Evolutionary conservation across 2,888 invertebrate species (phyloP), one percentile per base, ranked within the genome.

Genomic region (Notodonta dromedarius): DNA sequence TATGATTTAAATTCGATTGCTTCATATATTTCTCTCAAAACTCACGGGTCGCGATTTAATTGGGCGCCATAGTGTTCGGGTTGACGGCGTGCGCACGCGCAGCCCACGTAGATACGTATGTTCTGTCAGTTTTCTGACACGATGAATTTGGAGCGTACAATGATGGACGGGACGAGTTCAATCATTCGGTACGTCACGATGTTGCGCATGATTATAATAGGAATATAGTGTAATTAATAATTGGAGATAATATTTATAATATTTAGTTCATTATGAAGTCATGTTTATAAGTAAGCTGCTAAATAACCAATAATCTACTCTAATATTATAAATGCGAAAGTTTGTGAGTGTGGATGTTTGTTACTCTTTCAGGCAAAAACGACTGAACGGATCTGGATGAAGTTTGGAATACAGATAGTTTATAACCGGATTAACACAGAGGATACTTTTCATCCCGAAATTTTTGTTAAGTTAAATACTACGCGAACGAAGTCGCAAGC

Each of bases 81-180:
- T 16, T 51, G 51, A 51, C 51, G 32, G 24, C 50, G 5, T 46
- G 62, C 53, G 69, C 56, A 51, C 61, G 66, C 50, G 16, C 50
- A 16, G 24, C 5, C 57, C 52, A 59, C 57, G 54, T 50, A 12
- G 61, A 14, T 40, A 32, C 5, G 11, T 2, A 52, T 52, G 32
- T 35, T 24, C 12, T 52, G 32, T 52, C 52, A 52, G 52, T 32
- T 52, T 32, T 32, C 32, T 32, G 32, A 52, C 52, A 44, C 53
- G 32, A 11, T 53, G 42, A 54, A 54, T 58, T 58, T 58, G 44
- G 53, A 58, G n/a, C 53, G 46, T n/a, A 44, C 52, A 12, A 24
- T 53, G 53, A 52, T 24, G 32, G 32, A 32, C 52, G 13, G 52
- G 13, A 13, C 32, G 13, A 32, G 52, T 32, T 52, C 50, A 57